These are phyloP conservation scores for Torymus aiolomorphi DNA, from an alignment of 2,888 invertebrate species.

Conservation along the genomic window DNA sequence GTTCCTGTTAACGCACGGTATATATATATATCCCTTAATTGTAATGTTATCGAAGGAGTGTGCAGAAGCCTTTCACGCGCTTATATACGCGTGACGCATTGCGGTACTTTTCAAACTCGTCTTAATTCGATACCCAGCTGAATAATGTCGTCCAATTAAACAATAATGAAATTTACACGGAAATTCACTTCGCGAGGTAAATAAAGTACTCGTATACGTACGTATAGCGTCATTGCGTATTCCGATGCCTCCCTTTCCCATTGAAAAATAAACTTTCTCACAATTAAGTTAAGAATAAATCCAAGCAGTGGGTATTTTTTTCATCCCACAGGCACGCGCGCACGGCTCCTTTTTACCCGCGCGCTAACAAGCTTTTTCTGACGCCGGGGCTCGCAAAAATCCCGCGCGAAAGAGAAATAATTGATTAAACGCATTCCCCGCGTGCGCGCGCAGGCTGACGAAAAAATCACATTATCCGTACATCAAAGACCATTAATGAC, in stretches of 20 bases:
- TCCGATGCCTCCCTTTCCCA: neutral
- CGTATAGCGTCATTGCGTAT: neutral
- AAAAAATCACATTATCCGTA: constrained; percentile 35
- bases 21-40: too few relatives aligned
- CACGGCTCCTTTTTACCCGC: neutral
- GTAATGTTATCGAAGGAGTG: too few relatives aligned
- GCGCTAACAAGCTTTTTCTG: constrained; percentile 49
- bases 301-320: constrained; percentile 3
- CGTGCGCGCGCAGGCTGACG: too few relatives aligned
- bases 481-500: constrained; percentile 42
- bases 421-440: constrained; percentile 38
- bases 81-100: too few relatives aligned
- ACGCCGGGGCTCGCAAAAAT: constrained; percentile 7
- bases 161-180: constrained; percentile 24
- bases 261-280: constrained; percentile 38
- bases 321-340: neutral
- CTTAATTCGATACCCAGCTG: constrained; percentile 13
- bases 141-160: constrained; percentile 30
- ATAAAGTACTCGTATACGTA: neutral
- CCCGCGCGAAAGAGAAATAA: constrained; percentile 30
- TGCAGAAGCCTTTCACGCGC: too few relatives aligned
- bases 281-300: constrained; percentile 34
- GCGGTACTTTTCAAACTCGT: too few relatives aligned
- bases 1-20: too few relatives aligned
- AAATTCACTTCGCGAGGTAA: neutral